Evolutionary conservation across 2,797 vertebrate species (phyloP).

Genomic region (Platalea minor): DNA sequence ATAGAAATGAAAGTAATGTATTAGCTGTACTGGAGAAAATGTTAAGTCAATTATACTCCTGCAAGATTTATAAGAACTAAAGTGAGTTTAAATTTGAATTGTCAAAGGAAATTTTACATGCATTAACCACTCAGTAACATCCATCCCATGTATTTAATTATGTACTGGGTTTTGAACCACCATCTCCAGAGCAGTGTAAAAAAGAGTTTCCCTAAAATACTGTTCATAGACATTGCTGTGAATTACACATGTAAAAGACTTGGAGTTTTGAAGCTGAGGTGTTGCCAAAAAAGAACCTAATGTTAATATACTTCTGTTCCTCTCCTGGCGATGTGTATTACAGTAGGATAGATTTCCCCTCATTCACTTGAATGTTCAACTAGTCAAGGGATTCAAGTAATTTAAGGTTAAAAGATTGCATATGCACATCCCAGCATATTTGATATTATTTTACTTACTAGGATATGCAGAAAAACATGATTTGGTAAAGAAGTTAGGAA

Average conservation of each 20-base stretch:
- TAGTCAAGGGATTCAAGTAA: neutral
- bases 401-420: neutral
- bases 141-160: slow-evolving; percentile 79
- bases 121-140: slow-evolving; percentile 75
- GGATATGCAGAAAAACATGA: neutral
- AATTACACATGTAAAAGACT: slow-evolving; percentile 38
- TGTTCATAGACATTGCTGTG: slow-evolving; percentile 12
- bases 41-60: slow-evolving; percentile 77
- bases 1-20: slow-evolving; percentile 71
- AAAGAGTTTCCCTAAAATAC: slow-evolving; percentile 7
- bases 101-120: slow-evolving; percentile 78
- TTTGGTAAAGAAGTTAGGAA: neutral
- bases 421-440: neutral
- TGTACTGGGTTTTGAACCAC: slow-evolving; percentile 67
- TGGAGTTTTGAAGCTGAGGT: neutral
- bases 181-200: slow-evolving; percentile 46
- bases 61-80: slow-evolving; percentile 81
- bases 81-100: slow-evolving; percentile 79
- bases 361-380: neutral
- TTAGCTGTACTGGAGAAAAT: slow-evolving; percentile 67
- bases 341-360: neutral
- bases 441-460: neutral
- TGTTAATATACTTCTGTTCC: neutral
- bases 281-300: neutral
- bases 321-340: neutral